Conservation (phyloP, 1,140 invertebrate species). For the Streblospio benedicti region DNA sequence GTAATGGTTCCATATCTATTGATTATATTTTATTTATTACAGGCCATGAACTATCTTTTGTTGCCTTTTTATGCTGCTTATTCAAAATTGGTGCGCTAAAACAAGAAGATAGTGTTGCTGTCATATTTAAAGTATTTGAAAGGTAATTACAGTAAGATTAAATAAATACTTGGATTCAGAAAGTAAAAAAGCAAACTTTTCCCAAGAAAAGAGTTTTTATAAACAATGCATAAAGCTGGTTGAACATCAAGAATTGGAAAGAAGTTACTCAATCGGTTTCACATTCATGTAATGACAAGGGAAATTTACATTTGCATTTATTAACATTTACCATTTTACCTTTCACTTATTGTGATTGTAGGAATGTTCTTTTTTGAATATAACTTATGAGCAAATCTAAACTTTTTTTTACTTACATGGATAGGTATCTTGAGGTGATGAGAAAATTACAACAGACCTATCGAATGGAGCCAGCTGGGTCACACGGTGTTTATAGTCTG, state of each 20-base stretch:
- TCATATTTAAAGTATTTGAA: conserved; percentile 64
- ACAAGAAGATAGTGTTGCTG: conserved; percentile 66
- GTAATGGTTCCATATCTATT: not conserved
- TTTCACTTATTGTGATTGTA: too few species aligned
- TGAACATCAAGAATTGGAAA: too few species aligned
- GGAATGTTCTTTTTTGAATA: too few species aligned
- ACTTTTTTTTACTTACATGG: too few species aligned
- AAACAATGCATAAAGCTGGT: too few species aligned
- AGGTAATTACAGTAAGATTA: conserved; percentile 41
- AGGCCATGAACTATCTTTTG: conserved; percentile 91
- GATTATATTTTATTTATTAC: conserved; percentile 18
- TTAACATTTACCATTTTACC: too few species aligned
- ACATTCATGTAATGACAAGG: too few species aligned
- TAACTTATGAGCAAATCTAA: too few species aligned
- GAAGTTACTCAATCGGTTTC: too few species aligned
- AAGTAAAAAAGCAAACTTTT: too few species aligned
- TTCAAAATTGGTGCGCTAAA: conserved; percentile 79
- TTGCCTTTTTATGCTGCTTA: conserved; percentile 90
- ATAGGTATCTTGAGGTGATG: conserved; percentile 75
- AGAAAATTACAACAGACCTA: conserved; percentile 78
- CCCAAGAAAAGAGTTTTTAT: too few species aligned
- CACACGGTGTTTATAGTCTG: conserved; percentile 94
- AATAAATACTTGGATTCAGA: not conserved
- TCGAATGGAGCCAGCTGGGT: conserved; percentile 98
- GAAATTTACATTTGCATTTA: too few species aligned